Conservation (phyloP, 2,797 vertebrate species). For the Garrulus glandarius region DNA sequence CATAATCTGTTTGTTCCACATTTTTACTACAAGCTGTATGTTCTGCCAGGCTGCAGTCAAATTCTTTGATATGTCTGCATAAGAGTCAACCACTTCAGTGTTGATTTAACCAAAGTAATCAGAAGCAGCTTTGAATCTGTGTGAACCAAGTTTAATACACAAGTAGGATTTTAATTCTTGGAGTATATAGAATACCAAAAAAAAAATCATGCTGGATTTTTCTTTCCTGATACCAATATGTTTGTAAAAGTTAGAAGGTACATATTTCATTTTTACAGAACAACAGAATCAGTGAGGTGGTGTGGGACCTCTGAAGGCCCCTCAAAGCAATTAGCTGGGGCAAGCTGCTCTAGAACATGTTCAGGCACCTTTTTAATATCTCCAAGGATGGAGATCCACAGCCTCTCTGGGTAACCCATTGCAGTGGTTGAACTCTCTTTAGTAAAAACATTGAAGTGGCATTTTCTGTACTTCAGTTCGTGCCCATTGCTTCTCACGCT, state of each 20-base stretch:
- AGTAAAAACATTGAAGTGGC: neutral
- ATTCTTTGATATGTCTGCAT: neutral
- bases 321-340: neutral
- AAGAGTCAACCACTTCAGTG: neutral
- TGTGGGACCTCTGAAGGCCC: neutral
- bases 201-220: neutral
- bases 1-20: neutral
- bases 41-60: neutral
- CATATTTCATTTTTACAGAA: neutral
- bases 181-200: neutral
- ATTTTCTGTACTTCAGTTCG: neutral
- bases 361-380: neutral
- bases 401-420: neutral
- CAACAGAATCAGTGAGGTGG: neutral
- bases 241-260: neutral
- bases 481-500: neutral
- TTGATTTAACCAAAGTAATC: neutral
- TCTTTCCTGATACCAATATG: neutral
- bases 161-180: neutral
- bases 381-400: neutral
- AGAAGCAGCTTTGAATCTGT: neutral
- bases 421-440: neutral
- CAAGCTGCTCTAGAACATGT: neutral
- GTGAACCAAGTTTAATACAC: neutral
- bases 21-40: neutral